Conservation (phyloP, 2,797 vertebrate genomes). For the Sebastes alutus region DNA sequence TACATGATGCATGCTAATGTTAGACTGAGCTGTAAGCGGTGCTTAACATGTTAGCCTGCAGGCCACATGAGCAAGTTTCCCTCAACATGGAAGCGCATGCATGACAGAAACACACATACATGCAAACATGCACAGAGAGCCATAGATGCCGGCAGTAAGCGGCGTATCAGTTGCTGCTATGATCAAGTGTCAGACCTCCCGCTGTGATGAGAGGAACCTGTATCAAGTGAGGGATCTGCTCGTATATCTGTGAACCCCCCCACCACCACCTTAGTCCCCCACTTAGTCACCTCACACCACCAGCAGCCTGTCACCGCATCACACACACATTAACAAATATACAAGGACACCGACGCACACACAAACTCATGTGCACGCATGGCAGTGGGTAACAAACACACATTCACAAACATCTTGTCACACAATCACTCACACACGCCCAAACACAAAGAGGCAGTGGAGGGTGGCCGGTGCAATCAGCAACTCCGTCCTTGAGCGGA, state of each 20-base stretch:
- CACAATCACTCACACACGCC: conserved; percentile 3
- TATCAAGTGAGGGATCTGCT: not conserved
- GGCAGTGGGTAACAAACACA: not conserved
- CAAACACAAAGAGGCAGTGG: conserved; percentile 14
- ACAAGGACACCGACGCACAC: not conserved
- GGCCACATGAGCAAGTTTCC: not conserved
- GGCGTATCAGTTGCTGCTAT: not conserved
- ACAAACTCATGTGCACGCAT: not conserved
- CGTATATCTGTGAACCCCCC: not conserved
- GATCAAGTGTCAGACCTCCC: conserved; percentile 30
- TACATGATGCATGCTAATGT: conserved; percentile 14
- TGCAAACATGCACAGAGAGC: not conserved
- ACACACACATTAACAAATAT: not conserved
- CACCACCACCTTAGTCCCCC: not conserved
- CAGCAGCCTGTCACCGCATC: not conserved
- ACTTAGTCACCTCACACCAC: not conserved
- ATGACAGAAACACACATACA: not conserved
- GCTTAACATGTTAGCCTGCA: not conserved
- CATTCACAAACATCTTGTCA: not conserved
- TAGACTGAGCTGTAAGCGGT: not conserved
- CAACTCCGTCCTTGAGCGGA: conserved; percentile 72
- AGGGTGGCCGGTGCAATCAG: conserved; percentile 70
- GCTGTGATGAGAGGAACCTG: not conserved
- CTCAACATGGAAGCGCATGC: not conserved
- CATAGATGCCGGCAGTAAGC: not conserved